Evolutionary conservation across 2,113 vertebrate genomes (phyloP).

Genomic region (Lasiurus cinereus): DNA sequence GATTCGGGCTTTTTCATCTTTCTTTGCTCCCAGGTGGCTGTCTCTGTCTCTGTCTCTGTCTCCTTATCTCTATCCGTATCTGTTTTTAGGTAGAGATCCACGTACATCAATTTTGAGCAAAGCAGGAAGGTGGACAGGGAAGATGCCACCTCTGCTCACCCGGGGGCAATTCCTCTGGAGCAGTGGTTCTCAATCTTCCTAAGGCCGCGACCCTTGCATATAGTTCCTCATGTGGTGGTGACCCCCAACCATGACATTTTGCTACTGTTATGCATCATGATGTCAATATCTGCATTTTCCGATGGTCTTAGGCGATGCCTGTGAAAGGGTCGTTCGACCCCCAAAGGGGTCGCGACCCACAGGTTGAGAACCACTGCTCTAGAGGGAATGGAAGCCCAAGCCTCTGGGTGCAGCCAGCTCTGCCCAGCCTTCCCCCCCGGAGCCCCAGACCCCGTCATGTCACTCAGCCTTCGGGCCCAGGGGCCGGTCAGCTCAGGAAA

Average conservation of each 20-base stretch:
- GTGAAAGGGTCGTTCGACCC: too few relatives aligned
- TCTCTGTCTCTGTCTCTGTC: background rate
- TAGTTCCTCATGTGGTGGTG: too few relatives aligned
- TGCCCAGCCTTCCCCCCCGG: background rate
- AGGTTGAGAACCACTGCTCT: background rate
- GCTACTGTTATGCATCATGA: too few relatives aligned
- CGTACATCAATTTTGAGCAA: slow-evolving; percentile 64
- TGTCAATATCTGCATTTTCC: too few relatives aligned
- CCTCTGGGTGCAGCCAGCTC: background rate
- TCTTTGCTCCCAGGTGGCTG: background rate
- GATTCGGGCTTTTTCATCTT: background rate
- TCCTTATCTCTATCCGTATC: background rate
- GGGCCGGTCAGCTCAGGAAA: slow-evolving; percentile 56
- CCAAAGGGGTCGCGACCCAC: too few relatives aligned
- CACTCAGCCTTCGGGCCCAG: slow-evolving; percentile 42
- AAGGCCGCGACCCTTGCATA: too few relatives aligned
- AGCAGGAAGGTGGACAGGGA: background rate
- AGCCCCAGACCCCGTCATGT: background rate
- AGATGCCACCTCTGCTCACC: background rate
- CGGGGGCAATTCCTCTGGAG: background rate
- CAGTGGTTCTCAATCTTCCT: too few relatives aligned
- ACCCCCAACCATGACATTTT: too few relatives aligned
- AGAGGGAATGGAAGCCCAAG: background rate
- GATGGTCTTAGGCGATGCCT: too few relatives aligned
- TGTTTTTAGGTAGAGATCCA: background rate